Percentiles rank a stretch among this genome's conserved stretches.
Evolutionary conservation across 2,797 vertebrate species (phyloP).

Genomic region (Tokudaia muenninki): DNA sequence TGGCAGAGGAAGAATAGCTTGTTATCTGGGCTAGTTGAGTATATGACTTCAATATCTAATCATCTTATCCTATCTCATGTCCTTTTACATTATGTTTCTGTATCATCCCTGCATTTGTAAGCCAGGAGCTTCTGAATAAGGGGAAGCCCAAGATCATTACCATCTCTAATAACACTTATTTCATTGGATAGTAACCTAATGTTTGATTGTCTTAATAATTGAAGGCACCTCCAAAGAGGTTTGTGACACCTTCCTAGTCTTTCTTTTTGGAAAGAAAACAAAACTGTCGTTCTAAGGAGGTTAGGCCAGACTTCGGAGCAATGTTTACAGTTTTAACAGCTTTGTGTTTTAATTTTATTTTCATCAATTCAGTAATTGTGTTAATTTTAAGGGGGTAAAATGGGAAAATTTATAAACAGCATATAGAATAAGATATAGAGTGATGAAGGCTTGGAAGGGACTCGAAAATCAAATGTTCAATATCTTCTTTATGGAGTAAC

Average conservation of each 20-base stretch:
- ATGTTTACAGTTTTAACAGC: not conserved
- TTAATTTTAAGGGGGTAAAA: not conserved
- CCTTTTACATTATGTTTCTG: not conserved
- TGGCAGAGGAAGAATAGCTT: slow-evolving; percentile 1
- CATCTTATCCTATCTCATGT: not conserved
- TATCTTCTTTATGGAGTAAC: not conserved
- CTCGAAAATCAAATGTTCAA: not conserved
- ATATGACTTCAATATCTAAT: not conserved
- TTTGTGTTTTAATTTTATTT: slow-evolving; percentile 21
- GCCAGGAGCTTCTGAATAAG: slow-evolving; percentile 53
- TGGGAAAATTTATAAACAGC: slow-evolving; percentile 15
- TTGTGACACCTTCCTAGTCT: not conserved
- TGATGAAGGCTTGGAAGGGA: slow-evolving; percentile 18
- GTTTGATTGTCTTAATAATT: not conserved
- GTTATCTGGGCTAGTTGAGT: not conserved
- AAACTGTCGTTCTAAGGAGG: not conserved
- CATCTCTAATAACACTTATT: not conserved
- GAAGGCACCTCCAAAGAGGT: not conserved
- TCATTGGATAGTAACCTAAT: slow-evolving; percentile 29
- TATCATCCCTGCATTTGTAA: slow-evolving; percentile 10
- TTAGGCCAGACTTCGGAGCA: not conserved
- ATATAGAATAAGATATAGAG: slow-evolving; percentile 4
- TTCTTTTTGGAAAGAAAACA: not conserved
- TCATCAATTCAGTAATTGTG: not conserved
- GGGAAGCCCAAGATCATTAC: not conserved